These are phyloP conservation scores for Saturnia pavonia DNA, from an alignment of 2,888 invertebrate species.

Conservation along the genomic window DNA sequence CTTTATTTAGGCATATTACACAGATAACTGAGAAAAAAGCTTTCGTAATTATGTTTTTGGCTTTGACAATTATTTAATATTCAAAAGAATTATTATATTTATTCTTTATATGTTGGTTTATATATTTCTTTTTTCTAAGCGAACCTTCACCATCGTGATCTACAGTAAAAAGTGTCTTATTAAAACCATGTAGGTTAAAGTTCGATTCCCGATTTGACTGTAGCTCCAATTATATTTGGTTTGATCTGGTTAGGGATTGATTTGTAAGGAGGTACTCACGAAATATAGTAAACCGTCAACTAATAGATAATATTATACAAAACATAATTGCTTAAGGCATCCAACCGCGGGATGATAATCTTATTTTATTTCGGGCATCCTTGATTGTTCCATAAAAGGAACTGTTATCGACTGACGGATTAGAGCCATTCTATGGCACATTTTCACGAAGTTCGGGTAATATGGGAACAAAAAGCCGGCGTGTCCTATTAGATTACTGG, in stretches of 20 bases:
- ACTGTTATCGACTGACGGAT: constrained; percentile 64
- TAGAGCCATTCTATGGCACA: constrained; percentile 68
- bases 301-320: neutral
- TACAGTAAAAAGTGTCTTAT: too few species aligned
- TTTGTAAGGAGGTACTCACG: neutral
- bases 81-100: neutral
- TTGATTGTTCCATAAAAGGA: constrained; percentile 61
- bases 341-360: constrained; percentile 28
- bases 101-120: too few species aligned
- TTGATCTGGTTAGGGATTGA: neutral
- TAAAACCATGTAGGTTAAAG: too few species aligned
- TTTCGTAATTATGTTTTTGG: neutral
- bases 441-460: constrained; percentile 69
- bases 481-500: constrained; percentile 80
- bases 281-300: neutral
- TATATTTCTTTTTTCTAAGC: neutral
- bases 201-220: neutral
- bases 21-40: neutral
- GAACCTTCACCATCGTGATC: neutral
- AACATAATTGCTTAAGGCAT: neutral
- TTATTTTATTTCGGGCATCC: constrained; percentile 53
- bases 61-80: neutral
- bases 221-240: neutral
- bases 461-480: constrained; percentile 77
- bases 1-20: neutral